Evolutionary conservation across 1,140 invertebrate genomes (phyloP), one percentile per base, ranked within the genome.

Genomic region (Telenomus remus): DNA sequence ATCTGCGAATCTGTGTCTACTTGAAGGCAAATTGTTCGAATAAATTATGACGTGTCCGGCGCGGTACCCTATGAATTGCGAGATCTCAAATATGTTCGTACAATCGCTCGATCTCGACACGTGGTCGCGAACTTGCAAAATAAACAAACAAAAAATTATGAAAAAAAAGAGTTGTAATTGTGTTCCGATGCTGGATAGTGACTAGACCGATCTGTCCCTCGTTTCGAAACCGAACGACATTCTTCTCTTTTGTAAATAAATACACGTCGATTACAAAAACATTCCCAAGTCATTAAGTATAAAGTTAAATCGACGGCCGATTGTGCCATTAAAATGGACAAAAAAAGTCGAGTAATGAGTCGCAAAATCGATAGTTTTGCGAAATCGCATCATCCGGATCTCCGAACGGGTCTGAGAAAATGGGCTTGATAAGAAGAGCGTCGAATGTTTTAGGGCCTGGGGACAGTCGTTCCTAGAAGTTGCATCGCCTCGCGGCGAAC

Each of bases 391-490:
- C 70, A 55, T 51, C 44, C 46, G 27, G 48, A 64, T 72, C 74
- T 64, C 16, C 53, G 55, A 44, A 60, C 57, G 54, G 61, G 50
- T 51, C 61, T 49, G 39, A 69, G 54, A 69, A 61, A 75, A 73
- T 75, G 70, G 59, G 8, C 68, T 75, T 80, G 79, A 83, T 82
- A 82, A 83, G 79, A 76, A 59, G 66, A 59, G 68, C 50, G 54
- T 72, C 56, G 74, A 76, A 81, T 79, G 78, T 83, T 80, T 79
- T 68, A 79, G 56, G 82, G 79, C 80, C 82, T 81, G 81, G 79
- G 84, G 84, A 85, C 84, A 83, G 79, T 80, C 59, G 70, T 86
- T 87, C 85, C 64, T 69, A 81, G 85, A 86, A 87, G 72, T 78
- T 64, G 69, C 66, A 71, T 82, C 68, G 72, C 77, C 80, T 82